A percentile compares a stretch with the other conserved stretches of the same genome.
These are phyloP conservation scores for Melitaea athalia DNA, from an alignment of 2,888 invertebrate genomes.

Conservation along the genomic window DNA sequence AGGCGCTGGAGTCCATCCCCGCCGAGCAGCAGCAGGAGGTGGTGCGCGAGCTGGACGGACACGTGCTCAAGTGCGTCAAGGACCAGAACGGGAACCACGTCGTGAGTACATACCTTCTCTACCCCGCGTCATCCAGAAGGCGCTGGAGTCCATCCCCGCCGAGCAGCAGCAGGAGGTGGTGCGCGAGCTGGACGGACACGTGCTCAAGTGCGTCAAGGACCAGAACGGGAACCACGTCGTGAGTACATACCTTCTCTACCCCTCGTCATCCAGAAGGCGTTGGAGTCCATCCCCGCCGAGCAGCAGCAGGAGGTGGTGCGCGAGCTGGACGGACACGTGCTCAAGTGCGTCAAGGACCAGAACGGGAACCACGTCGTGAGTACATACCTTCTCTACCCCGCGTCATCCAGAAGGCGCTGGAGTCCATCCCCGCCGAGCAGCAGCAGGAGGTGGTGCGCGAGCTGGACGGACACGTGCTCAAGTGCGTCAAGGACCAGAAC, in stretches of 20 bases:
- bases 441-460: constrained; percentile 99
- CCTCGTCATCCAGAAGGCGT: constrained; percentile 99
- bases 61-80: constrained; percentile 99
- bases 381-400: too few relatives aligned
- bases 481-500: constrained; percentile 99
- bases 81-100: constrained; percentile 99
- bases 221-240: constrained; percentile 99
- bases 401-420: constrained; percentile 99
- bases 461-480: constrained; percentile 98
- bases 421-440: constrained; percentile 97
- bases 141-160: constrained; percentile 96
- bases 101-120: too few relatives aligned
- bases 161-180: constrained; percentile 99
- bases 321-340: constrained; percentile 98
- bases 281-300: constrained; percentile 97
- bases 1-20: constrained; percentile 98
- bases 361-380: constrained; percentile 99
- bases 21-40: constrained; percentile 98
- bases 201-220: constrained; percentile 99
- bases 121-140: constrained; percentile 99
- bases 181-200: constrained; percentile 98
- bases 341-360: constrained; percentile 99
- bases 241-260: too few relatives aligned
- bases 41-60: constrained; percentile 98
- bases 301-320: constrained; percentile 99